These are phyloP conservation scores for Criorhina ranunculi DNA, from an alignment of 2,888 invertebrate species.

Conservation along the genomic window DNA sequence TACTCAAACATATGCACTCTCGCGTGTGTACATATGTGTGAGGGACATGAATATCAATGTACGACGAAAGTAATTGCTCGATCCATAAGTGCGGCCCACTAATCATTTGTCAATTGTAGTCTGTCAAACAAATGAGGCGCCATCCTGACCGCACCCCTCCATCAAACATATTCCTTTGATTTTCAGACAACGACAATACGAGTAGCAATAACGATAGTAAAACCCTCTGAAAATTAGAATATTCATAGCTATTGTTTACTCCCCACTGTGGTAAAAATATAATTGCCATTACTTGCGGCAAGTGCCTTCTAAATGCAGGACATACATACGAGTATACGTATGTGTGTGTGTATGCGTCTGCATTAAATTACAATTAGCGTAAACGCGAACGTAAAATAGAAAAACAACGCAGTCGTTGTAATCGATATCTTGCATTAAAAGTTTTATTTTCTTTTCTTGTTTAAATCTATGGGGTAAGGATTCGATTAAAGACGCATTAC, in stretches of 20 bases:
- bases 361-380: conserved; percentile 18
- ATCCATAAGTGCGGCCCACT: conserved; percentile 21
- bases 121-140: conserved; percentile 22
- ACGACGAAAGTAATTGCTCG: conserved; percentile 26
- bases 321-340: background rate
- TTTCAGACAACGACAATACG: background rate
- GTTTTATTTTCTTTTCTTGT: background rate
- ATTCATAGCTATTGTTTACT: conserved; percentile 11
- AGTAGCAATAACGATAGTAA: background rate
- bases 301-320: conserved; percentile 15
- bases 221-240: conserved; percentile 17
- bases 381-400: background rate
- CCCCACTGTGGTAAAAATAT: conserved; percentile 10
- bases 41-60: background rate
- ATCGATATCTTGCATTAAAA: conserved; percentile 27
- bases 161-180: conserved; percentile 1
- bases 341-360: background rate
- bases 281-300: background rate
- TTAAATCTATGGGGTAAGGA: background rate
- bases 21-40: background rate
- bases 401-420: background rate
- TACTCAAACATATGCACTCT: background rate
- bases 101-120: conserved; percentile 25
- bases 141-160: conserved; percentile 7
- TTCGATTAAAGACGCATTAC: conserved; percentile 19